Base-by-base conservation (phyloP, 2,888 invertebrate species). In the Ophion obscuratus region DNA sequence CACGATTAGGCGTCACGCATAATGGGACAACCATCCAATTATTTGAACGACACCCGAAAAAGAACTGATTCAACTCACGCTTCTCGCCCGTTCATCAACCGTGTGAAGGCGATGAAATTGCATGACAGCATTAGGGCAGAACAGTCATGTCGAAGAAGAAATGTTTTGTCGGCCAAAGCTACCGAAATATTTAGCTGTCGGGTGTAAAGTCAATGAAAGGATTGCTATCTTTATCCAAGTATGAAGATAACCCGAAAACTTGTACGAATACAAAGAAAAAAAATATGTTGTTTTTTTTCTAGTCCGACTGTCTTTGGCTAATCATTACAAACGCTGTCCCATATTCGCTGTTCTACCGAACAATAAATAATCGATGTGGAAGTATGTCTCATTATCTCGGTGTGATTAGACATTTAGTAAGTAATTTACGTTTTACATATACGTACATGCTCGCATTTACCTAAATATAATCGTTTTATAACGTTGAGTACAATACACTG, bases 11-110 rank as follows among this genome's bases (percentile, higher is more conserved):
- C 59, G 59, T 67, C 74, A 76, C 17, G 64, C 61, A 66, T 85
- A 81, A 85, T 83, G 74, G 71, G 62, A 85, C 80, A 81, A 79
- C 79, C 81, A 84, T 83, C 75, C 81, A 85, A 85, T 85, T 80
- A 87, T 87, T 70, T 47, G 40, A 74, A 83, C 79, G 85, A 64
- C 83, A 87, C 24, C 70, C 73, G 66, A 87, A 84, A 82, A 81
- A 61, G 78, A 85, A 85, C 85, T 75, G 85, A 85, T 85, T 81
- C 71, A 14, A 83, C 78, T 83, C 78, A 78, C 78, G 77, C 83
- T 83, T 17, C 66, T 76, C 59, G n/a, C 70, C 62, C 78, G 24
- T 20, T 61, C 36, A 59, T 62, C 67, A 17, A 9, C 27, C 11
- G 6, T 17, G 9, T 40, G 40, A 40, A 40, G 10, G 14, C 53